Evolutionary conservation across 1,140 invertebrate species (phyloP).

Genomic region (Hycleus cichorii): DNA sequence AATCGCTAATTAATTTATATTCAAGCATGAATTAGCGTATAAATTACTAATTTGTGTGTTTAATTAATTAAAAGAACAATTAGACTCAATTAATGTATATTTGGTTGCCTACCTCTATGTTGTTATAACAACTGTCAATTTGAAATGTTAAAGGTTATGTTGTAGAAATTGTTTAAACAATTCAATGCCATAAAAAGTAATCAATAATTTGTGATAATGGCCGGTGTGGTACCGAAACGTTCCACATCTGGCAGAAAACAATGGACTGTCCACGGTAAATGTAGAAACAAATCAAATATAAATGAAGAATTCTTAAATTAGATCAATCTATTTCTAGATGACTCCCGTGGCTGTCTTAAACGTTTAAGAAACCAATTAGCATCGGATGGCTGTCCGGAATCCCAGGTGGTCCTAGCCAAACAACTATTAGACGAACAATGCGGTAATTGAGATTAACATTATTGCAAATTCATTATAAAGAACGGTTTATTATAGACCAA

Average conservation of each 20-base stretch:
- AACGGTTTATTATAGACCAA: slow-evolving; percentile 39
- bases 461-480: background rate
- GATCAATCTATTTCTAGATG: slow-evolving; percentile 46
- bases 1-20: too few relatives aligned
- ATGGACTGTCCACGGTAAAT: slow-evolving; percentile 39
- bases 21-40: too few relatives aligned
- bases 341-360: slow-evolving; percentile 55
- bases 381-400: slow-evolving; percentile 73
- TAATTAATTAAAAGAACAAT: too few relatives aligned
- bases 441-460: slow-evolving; percentile 45
- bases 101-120: too few relatives aligned
- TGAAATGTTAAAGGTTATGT: too few relatives aligned
- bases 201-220: slow-evolving; percentile 23
- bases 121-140: too few relatives aligned
- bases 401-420: slow-evolving; percentile 70
- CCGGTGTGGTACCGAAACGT: slow-evolving; percentile 37
- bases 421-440: slow-evolving; percentile 61
- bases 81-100: too few relatives aligned
- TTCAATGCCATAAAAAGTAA: too few relatives aligned
- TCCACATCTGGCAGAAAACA: slow-evolving; percentile 38
- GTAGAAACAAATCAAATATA: slow-evolving; percentile 1
- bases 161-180: too few relatives aligned
- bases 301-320: slow-evolving; percentile 1
- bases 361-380: slow-evolving; percentile 63
- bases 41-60: too few relatives aligned